A percentile compares a stretch with the other conserved stretches of the same genome.
phyloP scores from a whole-genome alignment of 2,888 invertebrate genomes.

The Andrena marginata region DNA sequence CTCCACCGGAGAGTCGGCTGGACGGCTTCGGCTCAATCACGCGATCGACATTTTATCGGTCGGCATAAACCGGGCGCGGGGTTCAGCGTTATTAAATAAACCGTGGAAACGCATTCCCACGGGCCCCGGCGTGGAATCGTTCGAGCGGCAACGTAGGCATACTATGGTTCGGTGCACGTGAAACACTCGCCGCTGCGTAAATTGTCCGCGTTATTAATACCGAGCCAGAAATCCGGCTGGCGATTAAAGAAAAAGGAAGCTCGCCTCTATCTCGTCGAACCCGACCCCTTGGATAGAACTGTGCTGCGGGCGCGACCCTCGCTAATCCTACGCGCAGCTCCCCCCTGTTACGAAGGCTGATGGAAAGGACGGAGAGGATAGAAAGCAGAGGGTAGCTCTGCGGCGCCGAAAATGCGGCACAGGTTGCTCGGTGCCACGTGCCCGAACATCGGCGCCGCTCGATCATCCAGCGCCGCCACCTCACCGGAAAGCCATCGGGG shows the following conservation, averaged over 20 bases:
- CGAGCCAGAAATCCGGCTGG: conserved; percentile 30
- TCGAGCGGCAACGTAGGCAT: conserved; percentile 38
- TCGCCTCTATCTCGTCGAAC: neutral
- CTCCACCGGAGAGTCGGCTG: neutral
- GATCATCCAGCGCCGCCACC: conserved; percentile 37
- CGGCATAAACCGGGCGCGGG: conserved; percentile 52
- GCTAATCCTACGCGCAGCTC: neutral
- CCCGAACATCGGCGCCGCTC: conserved; percentile 43
- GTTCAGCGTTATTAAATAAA: conserved; percentile 67
- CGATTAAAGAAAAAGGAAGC: conserved; percentile 13
- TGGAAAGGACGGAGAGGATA: too few relatives aligned
- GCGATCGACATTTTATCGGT: conserved; percentile 65
- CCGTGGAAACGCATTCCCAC: conserved; percentile 64
- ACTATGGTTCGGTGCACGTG: conserved; percentile 61
- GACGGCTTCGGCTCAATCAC: conserved; percentile 39
- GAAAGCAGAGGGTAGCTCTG: neutral
- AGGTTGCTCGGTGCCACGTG: conserved; percentile 55
- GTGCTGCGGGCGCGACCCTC: neutral
- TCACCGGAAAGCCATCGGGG: conserved; percentile 34
- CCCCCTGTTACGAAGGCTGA: neutral
- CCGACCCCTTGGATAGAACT: neutral
- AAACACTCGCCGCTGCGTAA: conserved; percentile 55
- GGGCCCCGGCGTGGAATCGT: conserved; percentile 44
- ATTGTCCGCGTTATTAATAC: conserved; percentile 65
- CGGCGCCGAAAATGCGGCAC: conserved; percentile 12